Evolutionary conservation across 1,140 invertebrate species (phyloP).

Genomic region (Drosophila trapezifrons): DNA sequence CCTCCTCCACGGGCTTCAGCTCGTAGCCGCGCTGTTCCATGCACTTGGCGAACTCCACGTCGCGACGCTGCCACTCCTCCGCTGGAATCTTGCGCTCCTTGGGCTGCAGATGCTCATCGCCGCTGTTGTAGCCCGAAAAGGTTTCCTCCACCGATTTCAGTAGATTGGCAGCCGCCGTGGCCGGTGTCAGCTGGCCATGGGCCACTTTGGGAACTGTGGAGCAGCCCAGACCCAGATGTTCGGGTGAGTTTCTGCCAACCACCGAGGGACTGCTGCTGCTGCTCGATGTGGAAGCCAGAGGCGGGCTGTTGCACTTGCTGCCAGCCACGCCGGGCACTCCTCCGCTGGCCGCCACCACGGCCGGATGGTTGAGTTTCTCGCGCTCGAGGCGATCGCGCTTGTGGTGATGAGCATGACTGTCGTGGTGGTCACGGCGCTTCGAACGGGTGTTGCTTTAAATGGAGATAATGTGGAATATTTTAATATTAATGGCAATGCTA

Average conservation of each 20-base stretch:
- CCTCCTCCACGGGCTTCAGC: slow-evolving; percentile 95
- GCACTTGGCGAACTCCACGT: slow-evolving; percentile 89
- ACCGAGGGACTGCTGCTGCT: slow-evolving; percentile 48
- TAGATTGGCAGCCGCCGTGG: slow-evolving; percentile 52
- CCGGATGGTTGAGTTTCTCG: slow-evolving; percentile 59
- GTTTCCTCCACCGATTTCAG: slow-evolving; percentile 78
- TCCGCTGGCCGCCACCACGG: slow-evolving; percentile 34
- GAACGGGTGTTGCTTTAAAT: slow-evolving; percentile 61
- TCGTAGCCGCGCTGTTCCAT: slow-evolving; percentile 89
- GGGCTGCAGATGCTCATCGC: slow-evolving; percentile 89
- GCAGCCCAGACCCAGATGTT: slow-evolving; percentile 48
- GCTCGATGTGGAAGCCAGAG: slow-evolving; percentile 21
- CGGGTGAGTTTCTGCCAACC: slow-evolving; percentile 64
- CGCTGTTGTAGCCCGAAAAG: slow-evolving; percentile 89
- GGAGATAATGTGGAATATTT: not conserved
- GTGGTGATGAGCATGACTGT: slow-evolving; percentile 68
- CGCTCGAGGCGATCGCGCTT: slow-evolving; percentile 75
- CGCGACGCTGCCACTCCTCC: slow-evolving; percentile 87
- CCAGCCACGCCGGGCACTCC: slow-evolving; percentile 20
- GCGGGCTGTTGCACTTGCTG: slow-evolving; percentile 69
- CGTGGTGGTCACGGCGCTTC: slow-evolving; percentile 75
- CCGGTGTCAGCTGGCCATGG: slow-evolving; percentile 44
- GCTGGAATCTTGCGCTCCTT: slow-evolving; percentile 85
- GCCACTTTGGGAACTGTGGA: slow-evolving; percentile 31
- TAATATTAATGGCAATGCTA: too few relatives aligned